Evolutionary conservation across 2,113 vertebrate species (phyloP), one percentile per base, ranked within the genome.

Genomic region (Hymenochirus boettgeri): DNA sequence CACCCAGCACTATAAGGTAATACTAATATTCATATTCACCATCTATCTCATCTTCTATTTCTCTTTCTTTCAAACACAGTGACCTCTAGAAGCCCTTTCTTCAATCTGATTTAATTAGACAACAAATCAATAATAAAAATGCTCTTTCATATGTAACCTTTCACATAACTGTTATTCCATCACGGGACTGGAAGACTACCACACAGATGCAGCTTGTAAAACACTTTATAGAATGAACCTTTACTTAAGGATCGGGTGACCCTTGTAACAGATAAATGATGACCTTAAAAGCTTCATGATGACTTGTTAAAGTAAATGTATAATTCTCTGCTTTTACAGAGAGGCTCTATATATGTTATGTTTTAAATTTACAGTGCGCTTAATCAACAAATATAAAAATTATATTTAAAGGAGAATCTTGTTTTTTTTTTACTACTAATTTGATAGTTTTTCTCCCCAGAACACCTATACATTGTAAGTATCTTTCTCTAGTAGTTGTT

Each of bases 51-150:
- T 47, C n/a, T n/a, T n/a, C n/a, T n/a, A n/a, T 45, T 26, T 59
- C 17, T 27, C 55, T 22, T 52, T 19, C 64, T 67, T 52, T 59
- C 46, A 59, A 51, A 59, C 47, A 42, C 22, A 67, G 23, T 59
- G 64, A 67, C 64, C 64, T 67, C 64, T 33, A 67, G 23, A 51
- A 67, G 47, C 31, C 56, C 39, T 65, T 57, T 19, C 22, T 50
- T 59, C 56, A 27, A 39, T 67, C 56, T 42, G 56, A 67, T 33
- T 67, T 67, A 65, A 65, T 65, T 33, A 59, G 64, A 59, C 64
- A 67, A 67, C 55, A 67, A 67, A 67, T 67, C 64, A 67, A 67
- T 67, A 67, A 58, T 67, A 67, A 67, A 66, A 66, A 59, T n/a
- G n/a, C 23, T 59, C 27, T 27, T 58, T 59, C 50, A 52, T 59